Evolutionary conservation across 2,113 vertebrate genomes (phyloP).

Genomic region (Danionella cerebrum): DNA sequence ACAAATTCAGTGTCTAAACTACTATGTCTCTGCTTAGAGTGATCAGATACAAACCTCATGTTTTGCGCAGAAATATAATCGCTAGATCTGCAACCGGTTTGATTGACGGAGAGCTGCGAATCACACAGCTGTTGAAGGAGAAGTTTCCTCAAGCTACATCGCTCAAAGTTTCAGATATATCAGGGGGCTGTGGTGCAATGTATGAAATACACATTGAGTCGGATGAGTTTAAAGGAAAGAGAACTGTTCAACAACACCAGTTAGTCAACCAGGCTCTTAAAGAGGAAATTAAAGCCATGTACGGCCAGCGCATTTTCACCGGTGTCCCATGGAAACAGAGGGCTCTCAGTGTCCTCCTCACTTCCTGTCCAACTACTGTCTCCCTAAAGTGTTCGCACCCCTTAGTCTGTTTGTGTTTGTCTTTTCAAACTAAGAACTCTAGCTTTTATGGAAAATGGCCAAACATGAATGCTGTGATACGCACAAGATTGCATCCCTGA

Average conservation of each 20-base stretch:
- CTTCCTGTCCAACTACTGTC: background rate
- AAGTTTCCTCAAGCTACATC: conserved; percentile 77
- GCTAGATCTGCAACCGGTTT: conserved; percentile 58
- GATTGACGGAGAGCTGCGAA: conserved; percentile 73
- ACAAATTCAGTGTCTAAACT: no score
- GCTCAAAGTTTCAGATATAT: conserved; percentile 75
- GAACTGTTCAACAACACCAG: conserved; percentile 83
- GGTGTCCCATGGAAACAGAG: conserved; percentile 59
- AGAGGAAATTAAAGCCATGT: conserved; percentile 71
- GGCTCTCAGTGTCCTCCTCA: background rate
- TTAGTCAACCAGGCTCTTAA: conserved; percentile 82
- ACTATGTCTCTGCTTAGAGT: conserved; percentile 24
- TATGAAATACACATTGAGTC: conserved; percentile 91
- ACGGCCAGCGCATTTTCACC: conserved; percentile 71
- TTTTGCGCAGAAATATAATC: conserved; percentile 3
- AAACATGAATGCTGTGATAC: conserved; percentile 32
- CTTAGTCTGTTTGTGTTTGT: background rate
- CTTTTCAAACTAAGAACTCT: conserved; percentile 9
- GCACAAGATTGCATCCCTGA: no score
- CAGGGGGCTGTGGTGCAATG: conserved; percentile 93
- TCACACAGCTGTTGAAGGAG: conserved; percentile 67
- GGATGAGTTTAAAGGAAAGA: conserved; percentile 83
- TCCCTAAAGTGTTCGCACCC: background rate
- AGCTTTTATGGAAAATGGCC: conserved; percentile 4
- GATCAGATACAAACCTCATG: background rate